These are phyloP conservation scores for Linnaemya tessellans DNA, from an alignment of 2,888 invertebrate genomes.

Conservation along the genomic window DNA sequence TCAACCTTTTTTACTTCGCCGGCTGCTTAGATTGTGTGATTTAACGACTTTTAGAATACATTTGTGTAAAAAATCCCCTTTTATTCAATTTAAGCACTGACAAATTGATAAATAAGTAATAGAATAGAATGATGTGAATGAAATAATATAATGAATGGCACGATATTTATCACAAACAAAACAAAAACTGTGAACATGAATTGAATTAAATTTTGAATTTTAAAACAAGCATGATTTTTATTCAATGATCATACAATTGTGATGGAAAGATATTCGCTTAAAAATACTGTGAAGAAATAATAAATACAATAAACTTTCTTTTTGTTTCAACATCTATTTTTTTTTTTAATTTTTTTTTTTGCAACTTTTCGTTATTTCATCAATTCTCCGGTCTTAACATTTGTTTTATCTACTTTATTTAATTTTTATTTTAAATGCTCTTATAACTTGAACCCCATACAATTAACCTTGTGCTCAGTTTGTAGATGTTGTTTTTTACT, in stretches of 20 bases:
- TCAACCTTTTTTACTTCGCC: no score
- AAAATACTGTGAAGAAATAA: not conserved
- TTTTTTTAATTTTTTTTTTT: slow-evolving; percentile 1
- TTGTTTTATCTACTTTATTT: slow-evolving; percentile 24
- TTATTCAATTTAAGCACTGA: no score
- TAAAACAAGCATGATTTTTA: not conserved
- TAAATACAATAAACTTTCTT: slow-evolving; percentile 40
- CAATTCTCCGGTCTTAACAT: slow-evolving; percentile 22
- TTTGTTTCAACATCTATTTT: not conserved
- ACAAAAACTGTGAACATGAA: no score
- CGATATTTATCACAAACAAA: no score
- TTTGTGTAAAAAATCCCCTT: no score
- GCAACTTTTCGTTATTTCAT: slow-evolving; percentile 28
- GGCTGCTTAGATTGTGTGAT: no score
- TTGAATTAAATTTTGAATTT: no score
- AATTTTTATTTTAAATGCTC: not conserved
- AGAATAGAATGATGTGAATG: no score
- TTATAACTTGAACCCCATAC: slow-evolving; percentile 42
- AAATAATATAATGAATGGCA: no score
- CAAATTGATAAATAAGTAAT: no score
- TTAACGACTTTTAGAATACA: no score
- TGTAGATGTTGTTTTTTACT: slow-evolving; percentile 12
- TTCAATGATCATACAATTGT: not conserved
- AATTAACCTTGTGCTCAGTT: slow-evolving; percentile 56
- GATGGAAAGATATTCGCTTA: not conserved